A percentile compares a stretch with the other conserved stretches of the same genome.
phyloP scores from a whole-genome alignment of 2,888 invertebrate genomes.

The Xestoiulus laeticollis region DNA sequence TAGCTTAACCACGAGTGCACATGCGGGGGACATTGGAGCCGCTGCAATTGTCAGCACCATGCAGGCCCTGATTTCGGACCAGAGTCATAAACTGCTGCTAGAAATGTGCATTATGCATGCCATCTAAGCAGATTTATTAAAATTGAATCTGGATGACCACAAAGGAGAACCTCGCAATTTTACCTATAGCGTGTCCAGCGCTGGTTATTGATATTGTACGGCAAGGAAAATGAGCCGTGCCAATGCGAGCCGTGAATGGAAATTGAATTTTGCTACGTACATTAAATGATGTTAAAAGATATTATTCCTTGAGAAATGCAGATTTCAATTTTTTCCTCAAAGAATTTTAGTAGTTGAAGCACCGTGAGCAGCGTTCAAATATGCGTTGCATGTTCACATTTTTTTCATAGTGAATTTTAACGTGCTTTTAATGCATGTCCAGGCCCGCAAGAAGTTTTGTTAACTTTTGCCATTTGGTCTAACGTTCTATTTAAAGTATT shows the following conservation, averaged over 20 bases:
- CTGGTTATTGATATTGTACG: neutral
- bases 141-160: neutral
- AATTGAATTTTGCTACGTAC: no score
- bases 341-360: neutral
- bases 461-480: no score
- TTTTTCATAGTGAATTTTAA: no score
- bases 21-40: neutral
- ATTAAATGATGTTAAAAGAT: neutral
- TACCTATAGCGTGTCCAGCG: neutral
- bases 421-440: no score
- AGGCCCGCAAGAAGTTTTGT: no score
- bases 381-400: no score
- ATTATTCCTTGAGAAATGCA: neutral
- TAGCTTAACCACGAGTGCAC: slow-evolving; percentile 22
- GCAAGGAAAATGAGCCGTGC: neutral
- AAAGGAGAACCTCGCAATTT: neutral
- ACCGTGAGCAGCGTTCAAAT: neutral
- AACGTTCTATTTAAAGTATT: no score
- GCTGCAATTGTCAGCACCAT: no score
- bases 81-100: neutral
- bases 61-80: neutral
- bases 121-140: slow-evolving; percentile 23
- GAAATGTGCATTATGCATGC: slow-evolving; percentile 18
- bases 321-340: neutral
- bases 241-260: no score